Conservation (phyloP, 2,113 vertebrate genomes). For the Ailuropoda melanoleuca region DNA sequence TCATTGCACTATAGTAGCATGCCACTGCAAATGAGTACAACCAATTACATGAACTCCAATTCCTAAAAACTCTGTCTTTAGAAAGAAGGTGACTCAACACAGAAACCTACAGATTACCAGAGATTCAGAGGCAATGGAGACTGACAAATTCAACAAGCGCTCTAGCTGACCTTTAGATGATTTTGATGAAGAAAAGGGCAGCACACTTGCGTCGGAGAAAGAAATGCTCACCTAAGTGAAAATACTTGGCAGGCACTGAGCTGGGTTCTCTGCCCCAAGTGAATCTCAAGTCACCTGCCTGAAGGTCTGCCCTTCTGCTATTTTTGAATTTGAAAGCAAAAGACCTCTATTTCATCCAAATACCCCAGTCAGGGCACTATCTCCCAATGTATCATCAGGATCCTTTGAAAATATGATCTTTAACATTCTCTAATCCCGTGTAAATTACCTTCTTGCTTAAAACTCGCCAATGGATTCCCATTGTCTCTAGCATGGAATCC, state of each 20-base stretch:
- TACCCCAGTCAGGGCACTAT: background rate
- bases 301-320: background rate
- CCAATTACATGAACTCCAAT: background rate
- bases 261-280: background rate
- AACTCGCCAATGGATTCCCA: background rate
- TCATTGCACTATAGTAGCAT: background rate
- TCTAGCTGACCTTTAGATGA: constrained; percentile 62
- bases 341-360: background rate
- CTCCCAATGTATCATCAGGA: background rate
- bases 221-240: constrained; percentile 22
- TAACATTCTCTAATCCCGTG: background rate
- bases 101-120: constrained; percentile 1
- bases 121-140: background rate
- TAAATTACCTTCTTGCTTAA: constrained; percentile 15
- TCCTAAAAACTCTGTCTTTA: background rate
- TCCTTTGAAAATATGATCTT: background rate
- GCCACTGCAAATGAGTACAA: background rate
- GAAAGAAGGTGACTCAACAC: background rate
- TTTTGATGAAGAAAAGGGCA: constrained; percentile 58
- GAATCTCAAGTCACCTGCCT: background rate
- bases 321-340: background rate
- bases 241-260: background rate
- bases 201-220: background rate
- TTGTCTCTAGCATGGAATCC: background rate
- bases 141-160: constrained; percentile 24